Conservation (phyloP, 2,113 vertebrate genomes). For the Cyanistes caeruleus region DNA sequence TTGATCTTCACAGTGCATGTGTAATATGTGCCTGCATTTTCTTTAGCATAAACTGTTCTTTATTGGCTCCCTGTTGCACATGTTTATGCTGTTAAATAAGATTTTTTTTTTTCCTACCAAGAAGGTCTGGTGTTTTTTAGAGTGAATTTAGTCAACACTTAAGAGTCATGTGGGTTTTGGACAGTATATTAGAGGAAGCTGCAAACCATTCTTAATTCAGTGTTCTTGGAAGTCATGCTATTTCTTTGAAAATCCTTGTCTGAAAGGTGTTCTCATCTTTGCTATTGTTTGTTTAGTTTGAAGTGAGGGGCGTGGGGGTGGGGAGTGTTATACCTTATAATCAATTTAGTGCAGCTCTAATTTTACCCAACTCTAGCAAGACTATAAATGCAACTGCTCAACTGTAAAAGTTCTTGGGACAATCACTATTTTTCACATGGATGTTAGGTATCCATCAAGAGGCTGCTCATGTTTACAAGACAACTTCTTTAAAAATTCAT, state of each 20-base stretch:
- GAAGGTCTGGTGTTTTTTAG: background rate
- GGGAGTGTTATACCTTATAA: background rate
- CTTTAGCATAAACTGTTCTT: background rate
- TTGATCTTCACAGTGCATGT: background rate
- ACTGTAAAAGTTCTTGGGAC: background rate
- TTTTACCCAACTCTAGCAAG: background rate
- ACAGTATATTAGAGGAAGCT: background rate
- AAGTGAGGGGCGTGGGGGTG: accelerated
- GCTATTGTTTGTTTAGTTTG: background rate
- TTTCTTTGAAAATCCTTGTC: background rate
- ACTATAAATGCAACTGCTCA: background rate
- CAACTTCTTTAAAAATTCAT: background rate
- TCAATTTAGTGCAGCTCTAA: background rate
- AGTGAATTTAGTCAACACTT: background rate
- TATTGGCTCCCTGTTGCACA: background rate
- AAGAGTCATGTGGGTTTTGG: background rate
- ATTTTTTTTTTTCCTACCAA: background rate
- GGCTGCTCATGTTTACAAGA: background rate
- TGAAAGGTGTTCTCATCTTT: background rate
- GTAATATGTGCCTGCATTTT: accelerated
- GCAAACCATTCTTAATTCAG: background rate
- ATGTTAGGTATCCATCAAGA: background rate
- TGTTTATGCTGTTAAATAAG: background rate
- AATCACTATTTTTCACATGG: background rate
- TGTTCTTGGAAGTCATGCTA: background rate